Conservation (phyloP, 2,888 invertebrate species). For the Thymelicus lineola region DNA sequence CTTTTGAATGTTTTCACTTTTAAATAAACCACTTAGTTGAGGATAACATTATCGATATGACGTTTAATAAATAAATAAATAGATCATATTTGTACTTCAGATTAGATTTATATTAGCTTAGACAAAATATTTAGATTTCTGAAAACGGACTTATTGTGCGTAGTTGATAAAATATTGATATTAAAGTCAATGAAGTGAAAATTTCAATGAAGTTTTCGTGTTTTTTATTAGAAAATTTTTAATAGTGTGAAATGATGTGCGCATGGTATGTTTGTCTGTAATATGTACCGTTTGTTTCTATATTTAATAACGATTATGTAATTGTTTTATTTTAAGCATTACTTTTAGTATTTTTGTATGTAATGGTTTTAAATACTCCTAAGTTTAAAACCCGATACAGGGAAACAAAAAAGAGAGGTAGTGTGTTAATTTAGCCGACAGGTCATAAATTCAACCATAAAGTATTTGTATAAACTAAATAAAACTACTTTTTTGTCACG, state of each 20-base stretch:
- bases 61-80: constrained; percentile 20
- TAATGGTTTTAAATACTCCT: too few species aligned
- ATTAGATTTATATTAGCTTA: constrained; percentile 49
- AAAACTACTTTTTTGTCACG: too few species aligned
- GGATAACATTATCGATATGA: constrained; percentile 4
- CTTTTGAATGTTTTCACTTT: constrained; percentile 21
- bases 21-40: constrained; percentile 19
- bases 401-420: too few species aligned
- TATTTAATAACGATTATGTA: too few species aligned
- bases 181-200: not conserved
- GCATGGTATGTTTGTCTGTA: not conserved
- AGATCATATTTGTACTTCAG: constrained; percentile 25
- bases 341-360: not conserved
- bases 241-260: constrained; percentile 63
- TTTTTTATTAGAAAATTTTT: constrained; percentile 48
- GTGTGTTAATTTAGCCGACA: too few species aligned
- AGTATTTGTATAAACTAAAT: too few species aligned
- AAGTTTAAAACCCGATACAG: too few species aligned
- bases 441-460: too few species aligned
- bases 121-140: constrained; percentile 48
- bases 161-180: not conserved
- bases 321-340: not conserved
- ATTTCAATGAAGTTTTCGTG: not conserved
- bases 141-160: constrained; percentile 47
- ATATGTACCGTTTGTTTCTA: not conserved